A percentile compares a stretch with the other conserved stretches of the same genome.
Evolutionary conservation across 2,797 vertebrate species (phyloP).

Genomic region (Setipinna tenuifilis): DNA sequence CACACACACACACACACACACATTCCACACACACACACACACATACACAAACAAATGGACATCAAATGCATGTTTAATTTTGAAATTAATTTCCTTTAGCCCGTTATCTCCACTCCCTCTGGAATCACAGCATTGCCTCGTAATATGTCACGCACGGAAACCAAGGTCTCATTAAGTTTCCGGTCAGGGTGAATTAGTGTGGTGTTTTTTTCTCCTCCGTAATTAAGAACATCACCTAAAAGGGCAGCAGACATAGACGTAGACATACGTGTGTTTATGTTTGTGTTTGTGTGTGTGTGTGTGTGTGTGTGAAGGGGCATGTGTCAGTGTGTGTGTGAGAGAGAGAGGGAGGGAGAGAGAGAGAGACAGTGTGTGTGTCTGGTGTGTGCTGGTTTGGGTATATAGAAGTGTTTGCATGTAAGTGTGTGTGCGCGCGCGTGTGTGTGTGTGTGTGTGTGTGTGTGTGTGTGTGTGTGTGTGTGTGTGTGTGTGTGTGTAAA

Average conservation of each 20-base stretch:
- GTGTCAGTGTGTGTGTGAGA: constrained; percentile 6
- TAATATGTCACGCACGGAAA: neutral
- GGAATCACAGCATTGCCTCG: neutral
- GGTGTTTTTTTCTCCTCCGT: neutral
- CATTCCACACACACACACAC: too few species aligned
- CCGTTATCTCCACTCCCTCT: neutral
- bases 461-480: too few species aligned
- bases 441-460: neutral
- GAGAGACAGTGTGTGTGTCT: too few species aligned
- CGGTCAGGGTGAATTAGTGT: constrained; percentile 33
- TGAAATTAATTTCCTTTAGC: constrained; percentile 15
- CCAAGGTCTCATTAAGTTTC: neutral
- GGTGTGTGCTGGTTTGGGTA: neutral
- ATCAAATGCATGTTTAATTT: constrained; percentile 10
- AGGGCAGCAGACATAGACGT: neutral
- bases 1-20: neutral
- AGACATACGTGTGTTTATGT: too few species aligned
- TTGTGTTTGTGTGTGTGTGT: too few species aligned
- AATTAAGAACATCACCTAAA: constrained; percentile 12
- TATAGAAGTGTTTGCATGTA: neutral
- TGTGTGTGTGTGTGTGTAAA: too few species aligned
- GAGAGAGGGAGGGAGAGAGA: constrained; percentile 31
- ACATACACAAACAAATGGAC: neutral
- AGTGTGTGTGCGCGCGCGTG: constrained; percentile 6
- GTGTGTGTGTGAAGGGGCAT: too few species aligned